Base-by-base conservation (phyloP, 2,888 invertebrate species). In the Empis stercorea region DNA sequence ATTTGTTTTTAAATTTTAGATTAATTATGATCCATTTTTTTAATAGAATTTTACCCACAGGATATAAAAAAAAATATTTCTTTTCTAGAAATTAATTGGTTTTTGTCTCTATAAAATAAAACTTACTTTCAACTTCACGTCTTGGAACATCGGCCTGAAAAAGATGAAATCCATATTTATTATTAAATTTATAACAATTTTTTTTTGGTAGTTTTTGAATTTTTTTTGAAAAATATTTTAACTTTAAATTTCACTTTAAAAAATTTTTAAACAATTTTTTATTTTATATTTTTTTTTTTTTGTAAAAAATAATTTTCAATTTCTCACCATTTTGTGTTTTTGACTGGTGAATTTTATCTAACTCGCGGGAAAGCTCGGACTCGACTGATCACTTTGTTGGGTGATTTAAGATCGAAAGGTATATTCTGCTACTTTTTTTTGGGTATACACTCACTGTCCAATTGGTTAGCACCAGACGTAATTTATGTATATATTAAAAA, bases 61-160 rank as follows among this genome's bases (percentile, higher is more conserved):
- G n/a, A n/a, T n/a, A n/a, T n/a, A n/a, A n/a, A n/a, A n/a, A n/a
- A n/a, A n/a, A n/a, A n/a, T n/a, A n/a, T n/a, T n/a, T n/a, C n/a
- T n/a, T n/a, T n/a, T n/a, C n/a, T n/a, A n/a, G n/a, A n/a, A n/a
- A n/a, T n/a, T n/a, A n/a, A n/a, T n/a, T n/a, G 20, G 5, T 20
- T 20, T 20, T 20, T 20, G 3, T 9, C 7, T 27, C 7, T 20
- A 20, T 20, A 20, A 4, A 20, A 20, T 20, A 20, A 56, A 75
- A 87, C 88, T 88, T 76, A 88, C 88, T 86, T 79, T 88, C 88
- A 72, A 88, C 71, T 72, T 88, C 88, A 76, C 81, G 84, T 74
- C 83, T 81, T 75, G 81, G 82, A 71, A 88, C 80, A 76, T 88
- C 66, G 64, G 85, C 84, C 87, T 87, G 79, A 65, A 78, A 80